phyloP scores from a whole-genome alignment of 2,797 vertebrate species.

The Merluccius polli region DNA sequence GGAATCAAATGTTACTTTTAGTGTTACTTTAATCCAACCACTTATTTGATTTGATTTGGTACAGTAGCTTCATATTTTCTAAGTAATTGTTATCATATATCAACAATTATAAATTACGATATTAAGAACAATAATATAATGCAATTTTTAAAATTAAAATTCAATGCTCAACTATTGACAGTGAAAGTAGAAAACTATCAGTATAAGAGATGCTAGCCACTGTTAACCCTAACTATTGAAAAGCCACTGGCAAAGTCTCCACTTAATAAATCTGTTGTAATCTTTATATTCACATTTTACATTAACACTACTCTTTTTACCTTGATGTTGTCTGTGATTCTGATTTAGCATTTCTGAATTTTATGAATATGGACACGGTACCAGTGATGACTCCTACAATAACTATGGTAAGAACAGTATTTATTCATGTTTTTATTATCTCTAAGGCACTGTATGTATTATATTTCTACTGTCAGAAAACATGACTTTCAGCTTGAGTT shows the following conservation, averaged over 20 bases:
- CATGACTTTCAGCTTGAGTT: neutral
- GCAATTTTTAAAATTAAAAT: too few relatives aligned
- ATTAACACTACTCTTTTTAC: neutral
- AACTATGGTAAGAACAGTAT: conserved; percentile 86
- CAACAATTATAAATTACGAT: neutral
- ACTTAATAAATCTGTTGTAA: too few relatives aligned
- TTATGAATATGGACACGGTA: conserved; percentile 91
- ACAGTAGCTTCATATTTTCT: neutral
- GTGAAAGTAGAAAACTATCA: too few relatives aligned
- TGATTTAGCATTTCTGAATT: conserved; percentile 89
- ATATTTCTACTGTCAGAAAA: neutral
- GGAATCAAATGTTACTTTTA: neutral
- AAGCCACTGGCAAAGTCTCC: too few relatives aligned
- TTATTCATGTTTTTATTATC: neutral
- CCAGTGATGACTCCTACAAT: conserved; percentile 89
- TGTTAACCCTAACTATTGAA: too few relatives aligned
- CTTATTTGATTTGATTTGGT: neutral
- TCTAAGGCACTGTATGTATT: neutral
- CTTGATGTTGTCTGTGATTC: conserved; percentile 21
- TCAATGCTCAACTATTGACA: too few relatives aligned
- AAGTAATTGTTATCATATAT: neutral
- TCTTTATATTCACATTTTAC: neutral
- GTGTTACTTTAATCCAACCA: neutral
- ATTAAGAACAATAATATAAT: neutral
- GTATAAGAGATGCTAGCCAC: neutral